Percentiles rank a stretch among this genome's conserved stretches.
Conservation (phyloP, 2,797 vertebrate genomes). For the Enteromius thamalakanensis region DNA sequence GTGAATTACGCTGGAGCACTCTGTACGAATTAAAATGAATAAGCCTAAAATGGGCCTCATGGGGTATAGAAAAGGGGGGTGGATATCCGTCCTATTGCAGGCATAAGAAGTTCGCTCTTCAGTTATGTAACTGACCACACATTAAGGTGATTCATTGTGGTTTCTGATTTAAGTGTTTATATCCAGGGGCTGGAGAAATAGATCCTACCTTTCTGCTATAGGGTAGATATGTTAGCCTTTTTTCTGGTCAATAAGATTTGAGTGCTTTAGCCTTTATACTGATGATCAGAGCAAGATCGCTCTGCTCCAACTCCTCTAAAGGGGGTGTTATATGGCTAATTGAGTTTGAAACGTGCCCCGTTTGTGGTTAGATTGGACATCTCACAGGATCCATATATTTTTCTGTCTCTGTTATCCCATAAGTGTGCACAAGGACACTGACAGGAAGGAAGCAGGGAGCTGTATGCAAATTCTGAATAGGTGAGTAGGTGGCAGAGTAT, state of each 20-base stretch:
- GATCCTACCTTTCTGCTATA: slow-evolving; percentile 39
- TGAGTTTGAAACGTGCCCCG: slow-evolving; percentile 41
- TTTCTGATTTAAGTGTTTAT: slow-evolving; percentile 36
- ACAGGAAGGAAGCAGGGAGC: slow-evolving; percentile 15
- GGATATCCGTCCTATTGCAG: slow-evolving; percentile 11
- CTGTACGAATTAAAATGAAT: neutral
- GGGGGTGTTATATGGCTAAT: slow-evolving; percentile 39
- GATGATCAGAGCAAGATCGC: slow-evolving; percentile 15
- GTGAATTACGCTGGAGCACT: slow-evolving; percentile 14
- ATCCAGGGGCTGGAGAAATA: slow-evolving; percentile 35
- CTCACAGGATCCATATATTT: slow-evolving; percentile 37
- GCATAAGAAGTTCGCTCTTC: slow-evolving; percentile 23
- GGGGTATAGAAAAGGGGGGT: slow-evolving; percentile 1
- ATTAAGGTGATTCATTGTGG: slow-evolving; percentile 44
- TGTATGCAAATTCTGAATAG: slow-evolving; percentile 22
- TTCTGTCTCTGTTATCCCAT: neutral
- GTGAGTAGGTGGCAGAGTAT: slow-evolving; percentile 25
- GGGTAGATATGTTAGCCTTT: slow-evolving; percentile 20
- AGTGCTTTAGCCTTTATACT: slow-evolving; percentile 29
- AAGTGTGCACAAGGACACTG: neutral
- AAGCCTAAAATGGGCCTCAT: slow-evolving; percentile 9
- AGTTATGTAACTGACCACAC: slow-evolving; percentile 46
- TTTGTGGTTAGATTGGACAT: slow-evolving; percentile 43
- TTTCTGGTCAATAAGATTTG: slow-evolving; percentile 32
- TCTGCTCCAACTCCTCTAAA: slow-evolving; percentile 29